These are phyloP conservation scores for Blastomussa wellsi DNA, from an alignment of 92 coral and sea anemone species.

Conservation along the genomic window DNA sequence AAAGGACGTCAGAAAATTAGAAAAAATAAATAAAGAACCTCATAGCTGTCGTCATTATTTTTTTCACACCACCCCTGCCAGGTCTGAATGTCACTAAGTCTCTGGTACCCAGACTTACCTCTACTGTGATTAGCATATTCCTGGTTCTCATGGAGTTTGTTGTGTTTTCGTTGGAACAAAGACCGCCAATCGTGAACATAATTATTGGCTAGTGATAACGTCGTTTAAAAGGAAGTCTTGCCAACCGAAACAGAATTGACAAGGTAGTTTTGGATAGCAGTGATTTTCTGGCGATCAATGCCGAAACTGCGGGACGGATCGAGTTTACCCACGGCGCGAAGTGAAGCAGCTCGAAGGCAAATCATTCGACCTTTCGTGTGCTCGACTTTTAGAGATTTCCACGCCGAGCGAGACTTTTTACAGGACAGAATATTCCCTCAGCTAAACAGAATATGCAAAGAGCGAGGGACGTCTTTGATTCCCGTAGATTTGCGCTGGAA, in stretches of 20 bases:
- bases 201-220: constrained; percentile 6
- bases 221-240: neutral
- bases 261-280: neutral
- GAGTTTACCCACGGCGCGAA: constrained; percentile 38
- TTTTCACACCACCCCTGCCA: neutral
- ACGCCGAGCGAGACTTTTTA: constrained; percentile 80
- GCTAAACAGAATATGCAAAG: constrained; percentile 71
- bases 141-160: constrained; percentile 20
- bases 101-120: neutral
- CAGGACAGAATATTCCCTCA: constrained; percentile 75
- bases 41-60: too few relatives aligned
- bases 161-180: neutral
- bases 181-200: neutral
- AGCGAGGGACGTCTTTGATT: constrained; percentile 81
- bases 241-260: neutral
- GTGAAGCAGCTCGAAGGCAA: constrained; percentile 70
- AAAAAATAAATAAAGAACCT: too few relatives aligned
- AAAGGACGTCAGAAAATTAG: too few relatives aligned
- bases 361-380: constrained; percentile 91
- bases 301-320: constrained; percentile 33
- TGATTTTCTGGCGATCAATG: constrained; percentile 11
- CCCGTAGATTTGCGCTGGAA: constrained; percentile 97
- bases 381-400: constrained; percentile 91
- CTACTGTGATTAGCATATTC: constrained; percentile 1
- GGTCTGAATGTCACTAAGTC: neutral